Evolutionary conservation across 2,888 invertebrate species (phyloP), one percentile per base, ranked within the genome.

Genomic region (Dusona sp.): DNA sequence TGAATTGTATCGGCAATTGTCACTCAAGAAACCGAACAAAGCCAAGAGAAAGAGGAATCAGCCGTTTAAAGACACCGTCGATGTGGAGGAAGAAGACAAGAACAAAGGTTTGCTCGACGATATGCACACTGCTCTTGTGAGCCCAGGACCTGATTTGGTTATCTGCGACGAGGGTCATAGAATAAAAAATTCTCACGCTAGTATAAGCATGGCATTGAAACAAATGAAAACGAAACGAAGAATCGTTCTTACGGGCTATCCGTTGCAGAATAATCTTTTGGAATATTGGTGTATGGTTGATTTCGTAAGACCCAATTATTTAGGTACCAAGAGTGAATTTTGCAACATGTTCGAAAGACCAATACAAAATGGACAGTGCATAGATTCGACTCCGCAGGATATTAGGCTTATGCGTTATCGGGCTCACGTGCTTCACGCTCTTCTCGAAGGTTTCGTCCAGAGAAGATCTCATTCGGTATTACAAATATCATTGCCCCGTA

Each of bases 201-300:
- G 98, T 87, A 99, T 99, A 90, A 99, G 99, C 0, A 97, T 98
- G 93, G 98, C 99, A 0, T 95, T 99, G 61, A 99, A 99, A 93
- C 98, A 98, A 92, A 99, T 99, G 95, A 96, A 97, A 90, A 99
- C 99, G 0, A 98, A 98, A 92, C 96, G 99, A 22, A 96, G 99
- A 87, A 97, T 99, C 22, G 99, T 99, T 0, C 95, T 99, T 42
- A 99, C 99, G 3, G 99, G 99, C 3, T 99, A 99, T 95, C 99
- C 99, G 0, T 95, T 99, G 16, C 99, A 99, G 95, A 99, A 99
- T 94, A 99, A 99, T 94, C 95, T 99, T 25, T 95, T 98, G 81
- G 99, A 98, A 93, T 99, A 99, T 94, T 99, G 99, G 99, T 99
- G 99, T 93, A 99, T 99, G 99, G 99, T 99, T 0, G 99, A 99